Conservation (phyloP, 2,113 vertebrate genomes). For the Chloroceryle aenea region DNA sequence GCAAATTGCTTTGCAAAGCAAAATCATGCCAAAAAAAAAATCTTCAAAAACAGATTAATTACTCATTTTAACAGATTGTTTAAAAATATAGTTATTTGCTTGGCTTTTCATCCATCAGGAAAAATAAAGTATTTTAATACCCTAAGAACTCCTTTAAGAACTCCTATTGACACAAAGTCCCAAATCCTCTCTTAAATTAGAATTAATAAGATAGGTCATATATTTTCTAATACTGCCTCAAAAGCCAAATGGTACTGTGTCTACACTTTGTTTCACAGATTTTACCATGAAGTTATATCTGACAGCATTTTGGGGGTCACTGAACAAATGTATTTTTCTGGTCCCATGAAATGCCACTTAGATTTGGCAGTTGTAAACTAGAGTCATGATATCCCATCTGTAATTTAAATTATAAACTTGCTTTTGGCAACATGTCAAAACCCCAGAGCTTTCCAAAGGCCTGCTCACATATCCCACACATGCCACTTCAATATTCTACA, state of each 20-base stretch:
- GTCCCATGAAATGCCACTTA: neutral
- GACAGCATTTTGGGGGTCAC: accelerated
- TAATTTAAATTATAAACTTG: neutral
- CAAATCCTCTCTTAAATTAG: neutral
- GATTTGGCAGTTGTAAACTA: neutral
- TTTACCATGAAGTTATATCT: neutral
- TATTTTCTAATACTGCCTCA: neutral
- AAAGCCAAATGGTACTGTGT: neutral
- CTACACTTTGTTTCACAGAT: neutral
- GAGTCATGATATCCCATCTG: neutral
- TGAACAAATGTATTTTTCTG: neutral
- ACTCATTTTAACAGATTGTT: neutral
- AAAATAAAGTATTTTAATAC: neutral
- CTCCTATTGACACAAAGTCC: neutral
- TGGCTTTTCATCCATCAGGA: neutral
- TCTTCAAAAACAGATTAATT: neutral
- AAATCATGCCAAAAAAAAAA: neutral
- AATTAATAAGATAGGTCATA: neutral
- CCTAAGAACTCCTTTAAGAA: neutral
- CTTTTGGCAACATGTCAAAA: neutral
- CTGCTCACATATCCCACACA: neutral
- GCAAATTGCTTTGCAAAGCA: neutral
- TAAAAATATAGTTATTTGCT: neutral
- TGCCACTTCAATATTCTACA: neutral
- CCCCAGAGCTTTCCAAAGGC: neutral